phyloP scores from a whole-genome alignment of 2,113 vertebrate genomes.

The Salvelinus alpinus region DNA sequence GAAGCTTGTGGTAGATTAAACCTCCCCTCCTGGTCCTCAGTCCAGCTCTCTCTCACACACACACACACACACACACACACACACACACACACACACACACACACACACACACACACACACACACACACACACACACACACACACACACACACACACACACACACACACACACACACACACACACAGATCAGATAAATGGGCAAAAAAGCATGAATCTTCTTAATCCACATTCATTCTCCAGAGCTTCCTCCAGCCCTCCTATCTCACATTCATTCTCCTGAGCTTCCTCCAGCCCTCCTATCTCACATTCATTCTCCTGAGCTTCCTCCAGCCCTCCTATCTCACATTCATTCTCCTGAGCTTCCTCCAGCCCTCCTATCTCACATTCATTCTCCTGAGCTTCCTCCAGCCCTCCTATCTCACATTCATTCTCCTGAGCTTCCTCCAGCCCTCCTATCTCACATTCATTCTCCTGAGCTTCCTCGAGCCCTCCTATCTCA shows the following conservation, averaged over 20 bases:
- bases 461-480: too few relatives aligned
- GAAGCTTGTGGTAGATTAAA: neutral
- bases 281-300: too few relatives aligned
- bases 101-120: conserved; percentile 1
- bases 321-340: too few relatives aligned
- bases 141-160: neutral
- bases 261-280: conserved; percentile 26
- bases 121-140: conserved; percentile 4
- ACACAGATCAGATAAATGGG: conserved; percentile 86
- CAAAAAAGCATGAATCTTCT: conserved; percentile 99
- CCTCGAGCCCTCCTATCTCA: conserved; percentile 42
- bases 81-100: neutral
- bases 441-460: too few relatives aligned
- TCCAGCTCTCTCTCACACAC: neutral
- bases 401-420: too few relatives aligned
- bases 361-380: too few relatives aligned
- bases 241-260: conserved; percentile 34
- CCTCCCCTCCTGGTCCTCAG: neutral
- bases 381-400: too few relatives aligned
- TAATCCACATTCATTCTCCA: conserved; percentile 99
- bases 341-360: too few relatives aligned
- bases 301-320: too few relatives aligned
- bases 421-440: conserved; percentile 93
- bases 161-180: neutral
- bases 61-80: neutral